Base-by-base conservation (phyloP, 2,797 vertebrate genomes). In the Enteromius afrohamiltoni region DNA sequence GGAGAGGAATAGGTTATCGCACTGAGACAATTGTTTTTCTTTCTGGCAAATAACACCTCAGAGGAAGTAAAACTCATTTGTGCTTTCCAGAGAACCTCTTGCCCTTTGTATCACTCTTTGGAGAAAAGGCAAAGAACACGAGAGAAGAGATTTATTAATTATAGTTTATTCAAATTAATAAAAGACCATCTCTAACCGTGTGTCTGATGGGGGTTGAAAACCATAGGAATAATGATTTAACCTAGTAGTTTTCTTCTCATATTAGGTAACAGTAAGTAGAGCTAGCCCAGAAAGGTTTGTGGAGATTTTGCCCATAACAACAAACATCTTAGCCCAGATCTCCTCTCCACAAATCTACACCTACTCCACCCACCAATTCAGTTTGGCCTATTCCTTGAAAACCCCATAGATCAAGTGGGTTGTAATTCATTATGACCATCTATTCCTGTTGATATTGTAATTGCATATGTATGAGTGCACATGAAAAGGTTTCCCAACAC, bases 171-270 rank as follows among this genome's bases (percentile, higher is more conserved):
- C 88, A 91, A 60, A 26, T 60, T 1, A 58, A 58, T 23, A 26
- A 90, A 91, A 89, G 80, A 80, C 86, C 78, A 83, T 88, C 55
- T 87, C 83, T 87, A 83, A 80, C 76, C 40, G 84, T 67, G 51
- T 75, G 84, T 88, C 88, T 88, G 88, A 88, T 83, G 89, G 89
- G 88, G 90, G 87, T 85, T 89, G 88, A 91, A 89, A 92, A 92
- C 90, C 89, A 88, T 89, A 90, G 87, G 88, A 92, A 91, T 92
- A 93, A 94, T 91, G 92, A 91, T 92, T 93, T 86, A 91, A 92
- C 89, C 92, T 93, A 89, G 87, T 89, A 87, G 90, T 88, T 90
- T 79, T 47, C 79, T 42, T 89, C 90, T 93, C 88, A 91, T 91
- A 85, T 90, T 69, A 69, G 90, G 92, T 91, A 93, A 88, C 91